Evolutionary conservation across 2,797 vertebrate species (phyloP), one percentile per base, ranked within the genome.

Genomic region (Xyrichtys novacula): DNA sequence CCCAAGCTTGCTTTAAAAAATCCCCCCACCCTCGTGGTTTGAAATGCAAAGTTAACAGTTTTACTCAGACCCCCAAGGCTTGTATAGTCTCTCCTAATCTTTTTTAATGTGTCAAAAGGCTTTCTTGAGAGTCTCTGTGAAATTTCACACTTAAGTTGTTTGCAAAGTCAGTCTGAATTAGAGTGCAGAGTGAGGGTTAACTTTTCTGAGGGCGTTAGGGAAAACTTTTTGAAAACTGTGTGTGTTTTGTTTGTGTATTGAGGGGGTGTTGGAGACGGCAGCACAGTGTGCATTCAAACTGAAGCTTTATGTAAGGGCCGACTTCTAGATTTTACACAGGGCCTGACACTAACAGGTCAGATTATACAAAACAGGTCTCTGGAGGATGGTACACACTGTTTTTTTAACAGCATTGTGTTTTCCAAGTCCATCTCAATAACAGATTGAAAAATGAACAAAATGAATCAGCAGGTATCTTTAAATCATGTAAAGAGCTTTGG

Each of bases 31-130:
- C 84, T 77, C 3, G 67, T 84, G 88, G 89, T 86, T 92, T 92
- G 83, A 91, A 94, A 92, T 94, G 93, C 93, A 93, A 92, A 93
- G 89, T 92, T 91, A 92, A 92, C 91, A 92, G 90, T 92, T 93
- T 93, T 90, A 75, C 77, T 85, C 70, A 66, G 74, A 77, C 88
- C 90, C 90, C 76, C 78, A 75, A 92, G 92, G 90, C 87, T 78
- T 84, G 85, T 88, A 88, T 86, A 92, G 91, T 93, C 86, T 87
- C 86, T 94, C 91, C 88, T 93, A 93, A 93, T 94, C 92, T 94
- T 88, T 90, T 93, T 89, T 91, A 92, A 94, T 91, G 91, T 93
- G 91, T 93, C 91, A 92, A 91, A 93, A 92, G 85, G 84, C 91
- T 91, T 93, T 92, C 90, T 90, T 89, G 80, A 91, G 85, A 92